phyloP scores from a whole-genome alignment of 1,140 invertebrate species.

The Ceratina australensis region DNA sequence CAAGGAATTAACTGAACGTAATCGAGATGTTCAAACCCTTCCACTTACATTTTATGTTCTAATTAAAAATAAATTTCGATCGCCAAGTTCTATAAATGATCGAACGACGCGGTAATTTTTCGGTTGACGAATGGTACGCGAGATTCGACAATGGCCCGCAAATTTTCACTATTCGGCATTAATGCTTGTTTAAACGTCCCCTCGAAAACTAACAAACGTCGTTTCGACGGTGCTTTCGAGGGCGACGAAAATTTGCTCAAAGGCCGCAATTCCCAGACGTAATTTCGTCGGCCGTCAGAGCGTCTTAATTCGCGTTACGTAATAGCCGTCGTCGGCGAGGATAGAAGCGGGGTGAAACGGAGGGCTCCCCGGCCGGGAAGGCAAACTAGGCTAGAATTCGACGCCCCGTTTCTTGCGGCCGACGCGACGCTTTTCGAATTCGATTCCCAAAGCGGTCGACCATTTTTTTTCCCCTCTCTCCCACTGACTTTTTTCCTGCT shows the following conservation, averaged over 20 bases:
- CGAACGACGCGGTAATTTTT: background rate
- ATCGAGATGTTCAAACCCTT: background rate
- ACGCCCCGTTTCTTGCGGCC: slow-evolving; percentile 12
- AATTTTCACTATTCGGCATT: background rate
- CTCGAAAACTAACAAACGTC: background rate
- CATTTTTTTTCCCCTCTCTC: background rate
- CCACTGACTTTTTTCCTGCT: background rate
- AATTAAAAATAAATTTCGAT: too few relatives aligned
- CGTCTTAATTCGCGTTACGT: slow-evolving; percentile 51
- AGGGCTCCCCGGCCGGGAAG: background rate
- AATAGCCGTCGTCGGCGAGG: slow-evolving; percentile 30
- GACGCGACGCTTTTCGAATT: background rate
- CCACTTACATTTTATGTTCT: background rate
- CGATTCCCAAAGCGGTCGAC: background rate
- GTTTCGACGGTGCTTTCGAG: background rate
- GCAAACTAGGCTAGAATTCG: background rate
- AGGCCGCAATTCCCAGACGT: slow-evolving; percentile 41
- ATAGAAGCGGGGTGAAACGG: slow-evolving; percentile 5
- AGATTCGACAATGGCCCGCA: background rate
- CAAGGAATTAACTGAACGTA: background rate
- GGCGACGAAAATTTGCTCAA: slow-evolving; percentile 40
- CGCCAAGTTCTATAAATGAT: too few relatives aligned
- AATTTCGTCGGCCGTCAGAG: slow-evolving; percentile 48
- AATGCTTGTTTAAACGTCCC: background rate
- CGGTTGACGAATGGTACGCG: background rate